These are phyloP conservation scores for Pararge aegeria DNA, from an alignment of 1,140 invertebrate species.

Conservation along the genomic window DNA sequence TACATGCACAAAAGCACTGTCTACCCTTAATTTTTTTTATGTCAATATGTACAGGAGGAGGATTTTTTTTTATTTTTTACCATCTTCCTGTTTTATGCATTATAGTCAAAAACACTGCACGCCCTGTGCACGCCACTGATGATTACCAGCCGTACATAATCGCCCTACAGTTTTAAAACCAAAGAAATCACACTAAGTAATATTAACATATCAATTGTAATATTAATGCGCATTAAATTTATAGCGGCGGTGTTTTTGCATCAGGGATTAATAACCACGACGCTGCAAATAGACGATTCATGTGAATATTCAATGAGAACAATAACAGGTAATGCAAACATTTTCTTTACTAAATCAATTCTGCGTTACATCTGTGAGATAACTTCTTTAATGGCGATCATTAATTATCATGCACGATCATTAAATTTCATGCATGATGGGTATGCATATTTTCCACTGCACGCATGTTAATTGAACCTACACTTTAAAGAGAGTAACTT, in stretches of 20 bases:
- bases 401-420: constrained; percentile 1
- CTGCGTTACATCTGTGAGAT: constrained; percentile 1
- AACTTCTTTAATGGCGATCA: constrained; percentile 1
- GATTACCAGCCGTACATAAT: no score
- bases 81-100: no score
- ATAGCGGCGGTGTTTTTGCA: neutral
- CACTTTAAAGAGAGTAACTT: neutral
- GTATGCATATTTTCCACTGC: neutral
- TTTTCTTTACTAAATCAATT: constrained; percentile 2
- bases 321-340: constrained; percentile 1
- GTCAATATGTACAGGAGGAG: no score
- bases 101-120: no score
- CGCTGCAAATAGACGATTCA: neutral
- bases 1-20: no score
- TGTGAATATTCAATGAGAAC: neutral
- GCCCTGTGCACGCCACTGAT: no score
- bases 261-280: neutral
- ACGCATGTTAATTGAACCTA: neutral
- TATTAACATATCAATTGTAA: no score
- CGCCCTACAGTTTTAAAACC: no score
- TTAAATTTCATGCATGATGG: constrained; percentile 5
- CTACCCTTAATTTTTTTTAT: no score
- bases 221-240: no score
- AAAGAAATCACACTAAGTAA: no score
- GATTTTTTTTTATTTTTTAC: no score